These are phyloP conservation scores for Frieseomelitta varia DNA, from an alignment of 1,140 invertebrate species.

Conservation along the genomic window DNA sequence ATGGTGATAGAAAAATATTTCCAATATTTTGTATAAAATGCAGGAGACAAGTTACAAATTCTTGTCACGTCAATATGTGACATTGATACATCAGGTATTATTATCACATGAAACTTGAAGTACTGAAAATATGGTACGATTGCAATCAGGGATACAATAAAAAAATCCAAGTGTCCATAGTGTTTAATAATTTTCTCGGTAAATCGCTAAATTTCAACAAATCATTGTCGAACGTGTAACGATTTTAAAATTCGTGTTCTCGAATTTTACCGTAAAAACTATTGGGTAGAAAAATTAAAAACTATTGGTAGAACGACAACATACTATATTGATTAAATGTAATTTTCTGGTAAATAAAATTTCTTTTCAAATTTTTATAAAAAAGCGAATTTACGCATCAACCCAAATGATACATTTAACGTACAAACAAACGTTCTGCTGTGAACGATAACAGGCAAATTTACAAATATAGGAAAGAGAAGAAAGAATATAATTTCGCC, in stretches of 20 bases:
- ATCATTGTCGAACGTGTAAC: background rate
- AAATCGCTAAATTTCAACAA: background rate
- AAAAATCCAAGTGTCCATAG: background rate
- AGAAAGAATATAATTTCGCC: conserved; percentile 10
- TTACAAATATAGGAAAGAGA: background rate
- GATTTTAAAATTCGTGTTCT: no score
- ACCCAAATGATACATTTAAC: background rate
- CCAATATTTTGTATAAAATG: background rate
- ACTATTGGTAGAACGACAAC: no score
- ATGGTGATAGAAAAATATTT: background rate
- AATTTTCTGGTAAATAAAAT: no score
- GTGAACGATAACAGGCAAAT: background rate
- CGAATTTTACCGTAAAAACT: no score
- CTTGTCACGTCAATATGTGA: no score
- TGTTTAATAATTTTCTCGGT: background rate
- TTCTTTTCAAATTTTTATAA: no score
- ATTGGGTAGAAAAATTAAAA: no score
- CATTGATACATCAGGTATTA: background rate
- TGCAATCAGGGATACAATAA: background rate
- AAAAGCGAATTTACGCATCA: no score
- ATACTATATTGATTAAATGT: no score
- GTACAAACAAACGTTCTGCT: background rate
- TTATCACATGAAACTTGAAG: background rate
- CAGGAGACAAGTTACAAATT: background rate
- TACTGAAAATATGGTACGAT: background rate